Conservation (phyloP, 2,797 vertebrate species). For the Danio albolineatus region DNA sequence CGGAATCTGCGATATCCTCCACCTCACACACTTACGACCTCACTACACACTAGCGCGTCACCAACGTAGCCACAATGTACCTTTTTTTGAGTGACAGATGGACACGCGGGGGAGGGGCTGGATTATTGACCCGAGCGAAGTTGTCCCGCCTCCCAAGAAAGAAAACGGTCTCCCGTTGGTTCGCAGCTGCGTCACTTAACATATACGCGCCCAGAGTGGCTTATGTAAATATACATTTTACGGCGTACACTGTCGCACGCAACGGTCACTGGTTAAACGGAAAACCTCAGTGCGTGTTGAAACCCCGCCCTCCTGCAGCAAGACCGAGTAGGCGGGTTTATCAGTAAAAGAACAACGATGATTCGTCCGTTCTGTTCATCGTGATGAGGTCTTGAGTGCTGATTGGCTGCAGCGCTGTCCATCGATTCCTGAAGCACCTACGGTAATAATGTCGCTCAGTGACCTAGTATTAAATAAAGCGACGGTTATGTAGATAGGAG, state of each 20-base stretch:
- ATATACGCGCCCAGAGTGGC: conserved; percentile 37
- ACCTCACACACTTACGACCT: background rate
- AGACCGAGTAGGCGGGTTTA: conserved; percentile 57
- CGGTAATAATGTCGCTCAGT: conserved; percentile 66
- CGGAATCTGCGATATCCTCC: background rate
- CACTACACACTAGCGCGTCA: conserved; percentile 6
- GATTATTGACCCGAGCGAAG: conserved; percentile 19
- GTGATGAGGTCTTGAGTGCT: conserved; percentile 31
- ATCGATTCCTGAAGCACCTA: conserved; percentile 37
- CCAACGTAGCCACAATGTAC: background rate
- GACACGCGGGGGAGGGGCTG: conserved; percentile 37
- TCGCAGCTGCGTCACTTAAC: background rate
- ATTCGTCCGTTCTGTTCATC: conserved; percentile 56
- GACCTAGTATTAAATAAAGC: conserved; percentile 65
- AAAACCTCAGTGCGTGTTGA: conserved; percentile 13
- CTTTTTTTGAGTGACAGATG: conserved; percentile 45
- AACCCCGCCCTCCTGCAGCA: conserved; percentile 60
- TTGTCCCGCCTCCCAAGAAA: conserved; percentile 15
- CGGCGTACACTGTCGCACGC: conserved; percentile 64
- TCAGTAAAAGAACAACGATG: background rate
- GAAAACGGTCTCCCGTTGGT: conserved; percentile 12
- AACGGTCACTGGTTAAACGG: conserved; percentile 61
- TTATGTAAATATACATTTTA: conserved; percentile 2
- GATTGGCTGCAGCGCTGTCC: conserved; percentile 60
- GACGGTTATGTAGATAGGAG: conserved; percentile 57